Conservation (phyloP, 2,797 vertebrate genomes). For the Silurus aristotelis region DNA sequence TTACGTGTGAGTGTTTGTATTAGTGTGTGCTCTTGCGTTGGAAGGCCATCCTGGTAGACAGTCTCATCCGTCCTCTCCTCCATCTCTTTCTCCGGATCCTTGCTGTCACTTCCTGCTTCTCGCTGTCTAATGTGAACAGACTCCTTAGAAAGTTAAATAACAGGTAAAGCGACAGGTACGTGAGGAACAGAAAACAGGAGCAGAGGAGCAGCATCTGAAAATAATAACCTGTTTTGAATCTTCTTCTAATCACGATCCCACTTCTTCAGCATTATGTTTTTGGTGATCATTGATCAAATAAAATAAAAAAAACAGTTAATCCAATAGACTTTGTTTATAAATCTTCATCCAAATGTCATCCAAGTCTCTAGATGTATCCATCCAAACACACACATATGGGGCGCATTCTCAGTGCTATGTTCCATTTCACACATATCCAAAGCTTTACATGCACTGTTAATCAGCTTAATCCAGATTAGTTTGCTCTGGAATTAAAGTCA, state of each 20-base stretch:
- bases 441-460: constrained; percentile 21
- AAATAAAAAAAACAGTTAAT: not conserved
- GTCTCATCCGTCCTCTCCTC: constrained; percentile 73
- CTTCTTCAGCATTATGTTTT: not conserved
- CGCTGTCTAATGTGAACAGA: constrained; percentile 78
- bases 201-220: constrained; percentile 51
- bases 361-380: not conserved
- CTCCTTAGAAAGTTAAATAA: constrained; percentile 76
- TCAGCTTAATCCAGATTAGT: constrained; percentile 36
- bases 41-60: constrained; percentile 72
- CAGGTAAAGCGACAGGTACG: constrained; percentile 74
- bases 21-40: constrained; percentile 69
- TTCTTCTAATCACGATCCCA: not conserved
- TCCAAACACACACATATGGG: not conserved
- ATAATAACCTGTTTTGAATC: not conserved
- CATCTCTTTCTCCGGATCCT: constrained; percentile 75
- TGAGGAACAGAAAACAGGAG: constrained; percentile 76
- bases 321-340: not conserved
- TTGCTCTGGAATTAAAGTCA: not conserved
- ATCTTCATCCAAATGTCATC: not conserved
- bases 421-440: not conserved
- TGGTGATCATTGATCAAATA: not conserved
- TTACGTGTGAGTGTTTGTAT: not conserved
- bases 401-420: not conserved
- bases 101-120: constrained; percentile 70